Conservation (phyloP, 2,888 invertebrate genomes). For the Chymomyza amoena region DNA sequence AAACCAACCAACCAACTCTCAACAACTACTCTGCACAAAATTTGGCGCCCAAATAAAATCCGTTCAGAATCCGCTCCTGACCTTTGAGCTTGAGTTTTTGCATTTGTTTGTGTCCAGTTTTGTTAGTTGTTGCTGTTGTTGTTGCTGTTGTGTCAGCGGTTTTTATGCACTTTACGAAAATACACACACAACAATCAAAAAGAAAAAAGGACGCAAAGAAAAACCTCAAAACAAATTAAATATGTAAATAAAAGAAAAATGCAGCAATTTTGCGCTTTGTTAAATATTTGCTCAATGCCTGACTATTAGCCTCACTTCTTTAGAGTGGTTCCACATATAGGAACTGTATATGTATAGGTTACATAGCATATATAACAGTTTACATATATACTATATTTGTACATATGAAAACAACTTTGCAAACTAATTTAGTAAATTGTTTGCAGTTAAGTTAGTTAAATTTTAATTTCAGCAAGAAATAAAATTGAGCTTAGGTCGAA, state of each 20-base stretch:
- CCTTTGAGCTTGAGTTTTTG: constrained; percentile 5
- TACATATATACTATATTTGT: too few relatives aligned
- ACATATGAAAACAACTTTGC: too few relatives aligned
- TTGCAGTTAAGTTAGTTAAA: too few relatives aligned
- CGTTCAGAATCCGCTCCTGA: too few relatives aligned
- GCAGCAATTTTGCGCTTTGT: constrained; percentile 70
- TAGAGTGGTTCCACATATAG: neutral
- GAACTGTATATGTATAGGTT: too few relatives aligned
- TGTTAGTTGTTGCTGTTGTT: constrained; percentile 13
- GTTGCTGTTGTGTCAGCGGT: constrained; percentile 38
- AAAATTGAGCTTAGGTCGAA: too few relatives aligned
- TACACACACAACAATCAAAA: neutral
- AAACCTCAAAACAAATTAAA: constrained; percentile 71
- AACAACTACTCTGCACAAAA: neutral
- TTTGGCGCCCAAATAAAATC: neutral
- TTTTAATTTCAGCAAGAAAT: too few relatives aligned
- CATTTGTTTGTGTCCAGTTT: constrained; percentile 30
- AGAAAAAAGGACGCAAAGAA: constrained; percentile 23
- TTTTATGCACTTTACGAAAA: constrained; percentile 17
- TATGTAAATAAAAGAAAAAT: constrained; percentile 67
- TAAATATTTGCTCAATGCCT: constrained; percentile 67
- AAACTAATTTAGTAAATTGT: too few relatives aligned
- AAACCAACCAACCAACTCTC: too few relatives aligned
- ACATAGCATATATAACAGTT: too few relatives aligned
- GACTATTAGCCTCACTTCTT: neutral